Evolutionary conservation across 2,888 invertebrate species (phyloP).

Genomic region (Parnassius apollo): DNA sequence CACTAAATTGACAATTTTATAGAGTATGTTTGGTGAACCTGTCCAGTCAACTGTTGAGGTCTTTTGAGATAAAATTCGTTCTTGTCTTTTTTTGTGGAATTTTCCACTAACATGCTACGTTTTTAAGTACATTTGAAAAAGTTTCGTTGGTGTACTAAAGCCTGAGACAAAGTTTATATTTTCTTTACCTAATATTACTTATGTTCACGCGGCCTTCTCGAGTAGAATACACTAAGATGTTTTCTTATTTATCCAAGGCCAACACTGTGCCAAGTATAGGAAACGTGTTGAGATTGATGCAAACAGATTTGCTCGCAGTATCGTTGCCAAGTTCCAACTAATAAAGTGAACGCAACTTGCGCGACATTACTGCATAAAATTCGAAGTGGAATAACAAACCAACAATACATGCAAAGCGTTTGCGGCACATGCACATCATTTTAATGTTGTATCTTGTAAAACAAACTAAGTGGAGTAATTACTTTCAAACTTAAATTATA

Average conservation of each 20-base stretch:
- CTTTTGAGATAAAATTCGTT: too few relatives aligned
- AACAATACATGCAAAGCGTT: slow-evolving; percentile 9
- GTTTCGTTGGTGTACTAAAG: too few relatives aligned
- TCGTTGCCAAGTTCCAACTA: not conserved
- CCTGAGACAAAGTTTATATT: not conserved
- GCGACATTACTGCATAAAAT: slow-evolving; percentile 18
- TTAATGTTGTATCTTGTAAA: too few relatives aligned
- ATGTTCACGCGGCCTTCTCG: not conserved
- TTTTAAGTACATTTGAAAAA: too few relatives aligned
- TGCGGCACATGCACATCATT: slow-evolving; percentile 3
- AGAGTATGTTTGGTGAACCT: too few relatives aligned
- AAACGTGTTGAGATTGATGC: slow-evolving; percentile 19
- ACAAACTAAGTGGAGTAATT: too few relatives aligned
- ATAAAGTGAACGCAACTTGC: slow-evolving; percentile 10
- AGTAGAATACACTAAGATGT: slow-evolving; percentile 11
- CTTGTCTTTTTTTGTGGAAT: too few relatives aligned
- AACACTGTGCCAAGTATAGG: slow-evolving; percentile 14
- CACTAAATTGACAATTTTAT: too few relatives aligned
- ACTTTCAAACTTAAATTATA: too few relatives aligned
- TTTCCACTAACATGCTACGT: too few relatives aligned
- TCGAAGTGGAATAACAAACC: slow-evolving; percentile 4
- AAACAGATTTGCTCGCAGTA: slow-evolving; percentile 20
- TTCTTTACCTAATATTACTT: slow-evolving; percentile 1
- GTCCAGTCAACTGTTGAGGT: too few relatives aligned
- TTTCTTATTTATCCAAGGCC: slow-evolving; percentile 17